Evolutionary conservation across 2,797 vertebrate genomes (phyloP).

Genomic region (Bovichtus variegatus): DNA sequence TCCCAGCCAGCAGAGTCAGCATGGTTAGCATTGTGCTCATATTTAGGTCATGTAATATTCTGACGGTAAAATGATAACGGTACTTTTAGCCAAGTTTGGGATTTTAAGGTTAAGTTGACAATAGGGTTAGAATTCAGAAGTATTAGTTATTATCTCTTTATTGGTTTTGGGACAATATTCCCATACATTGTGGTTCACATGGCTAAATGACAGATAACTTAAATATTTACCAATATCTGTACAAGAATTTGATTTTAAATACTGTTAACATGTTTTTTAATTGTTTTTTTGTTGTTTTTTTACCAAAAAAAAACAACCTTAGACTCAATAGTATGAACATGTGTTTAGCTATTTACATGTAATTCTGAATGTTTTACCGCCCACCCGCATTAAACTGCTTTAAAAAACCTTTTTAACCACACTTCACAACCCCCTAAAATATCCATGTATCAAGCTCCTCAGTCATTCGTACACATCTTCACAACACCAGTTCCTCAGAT

Average conservation of each 20-base stretch:
- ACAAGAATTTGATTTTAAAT: not conserved
- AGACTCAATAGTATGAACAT: not conserved
- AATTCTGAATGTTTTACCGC: not conserved
- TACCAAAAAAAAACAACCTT: not conserved
- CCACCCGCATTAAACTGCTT: not conserved
- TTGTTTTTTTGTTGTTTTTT: not conserved
- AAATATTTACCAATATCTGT: not conserved
- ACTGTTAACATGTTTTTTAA: not conserved
- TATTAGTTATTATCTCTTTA: not conserved
- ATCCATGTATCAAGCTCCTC: slow-evolving; percentile 37
- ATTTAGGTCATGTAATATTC: not conserved
- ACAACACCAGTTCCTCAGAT: slow-evolving; percentile 36
- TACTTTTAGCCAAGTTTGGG: not conserved
- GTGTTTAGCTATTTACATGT: not conserved
- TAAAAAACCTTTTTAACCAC: not conserved
- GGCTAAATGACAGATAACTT: not conserved
- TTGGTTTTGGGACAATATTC: not conserved
- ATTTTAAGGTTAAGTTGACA: not conserved
- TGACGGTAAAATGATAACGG: not conserved
- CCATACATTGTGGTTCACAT: not conserved
- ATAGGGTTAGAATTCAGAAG: not conserved
- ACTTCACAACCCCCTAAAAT: slow-evolving; percentile 22
- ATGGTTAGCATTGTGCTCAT: slow-evolving; percentile 1
- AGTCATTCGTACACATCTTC: slow-evolving; percentile 53
- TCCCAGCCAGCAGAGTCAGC: not conserved